Base-by-base conservation (phyloP, 2,797 vertebrate genomes). In the Pipistrellus kuhlii region DNA sequence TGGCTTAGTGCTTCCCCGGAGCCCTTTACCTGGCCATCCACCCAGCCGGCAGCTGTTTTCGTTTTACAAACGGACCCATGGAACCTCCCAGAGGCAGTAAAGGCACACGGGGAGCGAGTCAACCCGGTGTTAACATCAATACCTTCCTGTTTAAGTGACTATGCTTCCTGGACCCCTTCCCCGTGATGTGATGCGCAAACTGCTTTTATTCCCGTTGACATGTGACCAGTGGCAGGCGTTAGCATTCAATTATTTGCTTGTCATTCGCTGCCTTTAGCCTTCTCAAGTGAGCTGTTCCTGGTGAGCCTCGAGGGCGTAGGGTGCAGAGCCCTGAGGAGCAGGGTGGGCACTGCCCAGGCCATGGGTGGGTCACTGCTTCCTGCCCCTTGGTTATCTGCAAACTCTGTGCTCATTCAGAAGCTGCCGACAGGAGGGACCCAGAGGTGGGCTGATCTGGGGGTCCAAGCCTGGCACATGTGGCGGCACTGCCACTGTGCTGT, bases 231-330 rank as follows among this genome's bases (percentile, higher is more conserved):
- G 17, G 32, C 17, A 8, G 25, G n/a, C 2, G 0, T 38, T 9
- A 2, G 0, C 1, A 7, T 4, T 8, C 5, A 1, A 4, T 13
- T 12, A 13, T 25, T 0, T 69, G 41, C 30, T 3, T 6, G 91
- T 11, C 11, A 17, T 6, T 4, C 9, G 6, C 8, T 11, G 14
- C 27, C 46, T 21, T 83, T n/a, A 30, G 44, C 23, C 32, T 6
- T 38, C n/a, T 25, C 1, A 5, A 48, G 44, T 9, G 27, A 51
- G 17, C 17, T 53, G 51, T 20, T 35, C 35, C 20, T 5, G 57
- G n/a, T 8, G 10, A 55, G 48, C 21, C 38, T 14, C 0, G 4
- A 0, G 1, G 76, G 57, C 0, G 0, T 14, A 6, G 15, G 30
- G 44, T 11, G 10, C 51, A 41, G 10, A 55, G 57, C 3, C 3